phyloP scores from a whole-genome alignment of 2,797 vertebrate genomes.

The Falco novaeseelandiae region DNA sequence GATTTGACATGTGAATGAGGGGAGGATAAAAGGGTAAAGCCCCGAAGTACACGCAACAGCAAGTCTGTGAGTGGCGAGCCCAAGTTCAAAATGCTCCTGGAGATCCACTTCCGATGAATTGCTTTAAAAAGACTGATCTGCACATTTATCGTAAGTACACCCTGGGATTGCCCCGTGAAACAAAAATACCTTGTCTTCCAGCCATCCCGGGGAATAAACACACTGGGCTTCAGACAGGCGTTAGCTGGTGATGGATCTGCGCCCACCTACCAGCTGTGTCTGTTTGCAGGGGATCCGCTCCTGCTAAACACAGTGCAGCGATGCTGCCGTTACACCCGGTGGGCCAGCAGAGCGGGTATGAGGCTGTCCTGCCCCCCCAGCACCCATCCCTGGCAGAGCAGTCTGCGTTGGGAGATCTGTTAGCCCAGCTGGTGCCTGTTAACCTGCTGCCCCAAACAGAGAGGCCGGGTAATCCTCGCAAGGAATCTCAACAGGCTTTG shows the following conservation, averaged over 20 bases:
- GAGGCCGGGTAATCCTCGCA: neutral
- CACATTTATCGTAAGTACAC: neutral
- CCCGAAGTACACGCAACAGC: neutral
- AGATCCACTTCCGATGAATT: neutral
- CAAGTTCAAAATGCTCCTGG: neutral
- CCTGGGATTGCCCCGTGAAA: neutral
- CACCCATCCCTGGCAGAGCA: rapidly evolving
- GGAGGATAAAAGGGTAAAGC: neutral
- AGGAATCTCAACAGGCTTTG: rapidly evolving
- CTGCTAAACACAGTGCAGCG: neutral
- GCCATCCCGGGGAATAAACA: neutral
- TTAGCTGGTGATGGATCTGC: neutral
- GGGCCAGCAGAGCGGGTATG: neutral
- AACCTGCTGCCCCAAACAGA: neutral
- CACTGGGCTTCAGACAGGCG: neutral
- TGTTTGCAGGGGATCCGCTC: neutral
- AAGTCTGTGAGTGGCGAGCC: neutral
- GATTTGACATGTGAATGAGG: neutral
- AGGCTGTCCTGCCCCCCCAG: neutral
- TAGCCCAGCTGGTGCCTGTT: neutral
- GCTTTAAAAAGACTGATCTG: neutral
- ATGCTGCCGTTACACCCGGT: neutral
- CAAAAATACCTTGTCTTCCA: neutral
- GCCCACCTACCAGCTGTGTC: neutral
- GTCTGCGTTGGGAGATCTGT: neutral